A percentile compares a stretch with the other conserved stretches of the same genome.
phyloP scores from a whole-genome alignment of 1,140 invertebrate species.

The Drosophila trapezifrons region DNA sequence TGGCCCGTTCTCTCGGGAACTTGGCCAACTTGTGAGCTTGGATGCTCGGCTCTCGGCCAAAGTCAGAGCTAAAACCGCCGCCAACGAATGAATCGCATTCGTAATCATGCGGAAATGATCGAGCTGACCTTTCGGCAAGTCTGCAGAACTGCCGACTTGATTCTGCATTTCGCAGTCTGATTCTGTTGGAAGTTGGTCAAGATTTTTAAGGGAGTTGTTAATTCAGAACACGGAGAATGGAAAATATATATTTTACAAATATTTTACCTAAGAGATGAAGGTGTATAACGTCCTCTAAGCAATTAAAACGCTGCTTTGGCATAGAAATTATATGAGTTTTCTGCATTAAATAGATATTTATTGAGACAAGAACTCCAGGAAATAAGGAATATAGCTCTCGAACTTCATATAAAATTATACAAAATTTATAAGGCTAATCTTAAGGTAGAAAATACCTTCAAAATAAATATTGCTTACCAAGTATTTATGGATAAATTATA shows the following conservation, averaged over 20 bases:
- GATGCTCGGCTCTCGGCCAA: constrained; percentile 25
- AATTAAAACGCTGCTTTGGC: background rate
- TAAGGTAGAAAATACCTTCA: background rate
- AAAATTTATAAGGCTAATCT: background rate
- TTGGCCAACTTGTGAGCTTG: constrained; percentile 23
- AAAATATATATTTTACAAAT: background rate
- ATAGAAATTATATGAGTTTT: too few species aligned
- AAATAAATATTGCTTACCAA: background rate
- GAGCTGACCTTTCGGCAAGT: constrained; percentile 77
- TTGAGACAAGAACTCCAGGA: too few species aligned
- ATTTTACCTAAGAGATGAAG: background rate
- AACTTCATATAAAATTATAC: background rate
- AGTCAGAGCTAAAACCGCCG: constrained; percentile 30
- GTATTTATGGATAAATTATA: background rate
- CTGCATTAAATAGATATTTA: too few species aligned
- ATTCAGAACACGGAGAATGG: background rate
- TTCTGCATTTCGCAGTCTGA: constrained; percentile 6
- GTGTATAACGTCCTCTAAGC: too few species aligned
- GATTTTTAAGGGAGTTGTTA: background rate
- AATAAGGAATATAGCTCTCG: too few species aligned
- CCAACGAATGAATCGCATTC: constrained; percentile 62
- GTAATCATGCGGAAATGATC: constrained; percentile 83
- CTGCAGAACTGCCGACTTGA: constrained; percentile 9
- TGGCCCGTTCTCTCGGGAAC: constrained; percentile 13
- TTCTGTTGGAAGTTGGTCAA: constrained; percentile 31